These are phyloP conservation scores for Premnoplex brunnescens DNA, from an alignment of 2,797 vertebrate species.

Conservation along the genomic window DNA sequence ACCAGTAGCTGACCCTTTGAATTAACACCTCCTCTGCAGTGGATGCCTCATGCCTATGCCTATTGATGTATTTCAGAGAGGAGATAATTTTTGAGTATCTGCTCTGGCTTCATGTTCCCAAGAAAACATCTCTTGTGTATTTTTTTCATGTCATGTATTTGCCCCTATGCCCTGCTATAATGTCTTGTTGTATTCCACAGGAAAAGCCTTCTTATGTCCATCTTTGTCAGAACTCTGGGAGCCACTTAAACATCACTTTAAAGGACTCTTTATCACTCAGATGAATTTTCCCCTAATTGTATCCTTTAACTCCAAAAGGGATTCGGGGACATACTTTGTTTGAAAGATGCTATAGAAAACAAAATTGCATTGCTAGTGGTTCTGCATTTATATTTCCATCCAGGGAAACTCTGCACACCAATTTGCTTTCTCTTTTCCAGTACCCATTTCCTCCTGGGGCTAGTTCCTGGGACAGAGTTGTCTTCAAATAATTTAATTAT, in stretches of 20 bases:
- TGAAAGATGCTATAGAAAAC: not conserved
- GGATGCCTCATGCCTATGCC: not conserved
- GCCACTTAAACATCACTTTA: not conserved
- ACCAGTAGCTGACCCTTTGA: slow-evolving; percentile 27
- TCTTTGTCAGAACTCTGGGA: not conserved
- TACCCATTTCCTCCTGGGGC: not conserved
- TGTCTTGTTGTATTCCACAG: not conserved
- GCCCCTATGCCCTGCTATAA: not conserved
- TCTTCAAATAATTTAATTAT: slow-evolving; percentile 65
- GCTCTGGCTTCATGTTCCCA: not conserved
- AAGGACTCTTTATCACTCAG: not conserved
- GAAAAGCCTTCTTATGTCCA: not conserved
- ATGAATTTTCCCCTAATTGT: not conserved
- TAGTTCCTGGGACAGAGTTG: slow-evolving; percentile 22
- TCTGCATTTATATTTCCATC: not conserved
- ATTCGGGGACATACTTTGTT: not conserved
- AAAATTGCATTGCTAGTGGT: slow-evolving; percentile 4
- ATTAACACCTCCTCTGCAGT: slow-evolving; percentile 3
- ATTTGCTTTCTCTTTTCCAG: slow-evolving; percentile 30
- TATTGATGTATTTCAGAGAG: slow-evolving; percentile 38
- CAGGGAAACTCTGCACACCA: not conserved
- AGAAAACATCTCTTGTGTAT: not conserved
- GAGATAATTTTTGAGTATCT: slow-evolving; percentile 1
- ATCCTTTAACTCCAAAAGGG: not conserved
- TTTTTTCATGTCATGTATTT: not conserved